Evolutionary conservation across 2,888 invertebrate species (phyloP).

Genomic region (Iphiclides podalirius): DNA sequence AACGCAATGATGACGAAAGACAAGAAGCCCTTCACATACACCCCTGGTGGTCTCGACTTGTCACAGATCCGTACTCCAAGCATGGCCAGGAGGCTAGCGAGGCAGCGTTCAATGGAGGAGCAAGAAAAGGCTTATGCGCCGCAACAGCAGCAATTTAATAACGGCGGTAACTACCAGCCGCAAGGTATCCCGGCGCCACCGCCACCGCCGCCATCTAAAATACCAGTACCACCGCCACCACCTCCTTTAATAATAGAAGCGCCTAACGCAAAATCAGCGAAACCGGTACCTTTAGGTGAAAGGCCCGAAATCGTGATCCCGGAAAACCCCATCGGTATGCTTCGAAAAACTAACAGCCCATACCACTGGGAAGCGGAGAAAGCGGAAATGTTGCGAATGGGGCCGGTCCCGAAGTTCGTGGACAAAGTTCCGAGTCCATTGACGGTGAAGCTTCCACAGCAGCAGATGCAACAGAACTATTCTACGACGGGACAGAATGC

Average conservation of each 20-base stretch:
- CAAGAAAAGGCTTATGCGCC: conserved; percentile 69
- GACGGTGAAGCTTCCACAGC: conserved; percentile 70
- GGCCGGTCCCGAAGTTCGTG: conserved; percentile 65
- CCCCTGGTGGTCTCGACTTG: conserved; percentile 94
- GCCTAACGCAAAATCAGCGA: conserved; percentile 71
- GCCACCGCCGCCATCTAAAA: conserved; percentile 67
- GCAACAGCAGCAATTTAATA: conserved; percentile 38
- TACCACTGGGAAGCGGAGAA: conserved; percentile 82
- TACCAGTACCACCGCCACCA: conserved; percentile 79
- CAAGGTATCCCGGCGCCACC: conserved; percentile 60
- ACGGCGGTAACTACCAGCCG: conserved; percentile 47
- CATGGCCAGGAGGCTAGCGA: conserved; percentile 89
- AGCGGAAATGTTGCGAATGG: conserved; percentile 75
- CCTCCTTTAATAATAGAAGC: conserved; percentile 80
- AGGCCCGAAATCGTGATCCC: conserved; percentile 88
- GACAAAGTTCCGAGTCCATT: conserved; percentile 72
- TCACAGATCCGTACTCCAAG: conserved; percentile 94
- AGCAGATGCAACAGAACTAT: conserved; percentile 64
- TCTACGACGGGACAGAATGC: conserved; percentile 53
- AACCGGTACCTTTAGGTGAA: conserved; percentile 78
- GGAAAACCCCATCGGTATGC: conserved; percentile 84
- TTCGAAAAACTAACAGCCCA: conserved; percentile 85
- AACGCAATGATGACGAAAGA: conserved; percentile 97
- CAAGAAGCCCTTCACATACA: conserved; percentile 98
- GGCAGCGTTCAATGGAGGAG: conserved; percentile 81